Conservation (phyloP, 2,888 invertebrate species). For the Eupeodes luniger region DNA sequence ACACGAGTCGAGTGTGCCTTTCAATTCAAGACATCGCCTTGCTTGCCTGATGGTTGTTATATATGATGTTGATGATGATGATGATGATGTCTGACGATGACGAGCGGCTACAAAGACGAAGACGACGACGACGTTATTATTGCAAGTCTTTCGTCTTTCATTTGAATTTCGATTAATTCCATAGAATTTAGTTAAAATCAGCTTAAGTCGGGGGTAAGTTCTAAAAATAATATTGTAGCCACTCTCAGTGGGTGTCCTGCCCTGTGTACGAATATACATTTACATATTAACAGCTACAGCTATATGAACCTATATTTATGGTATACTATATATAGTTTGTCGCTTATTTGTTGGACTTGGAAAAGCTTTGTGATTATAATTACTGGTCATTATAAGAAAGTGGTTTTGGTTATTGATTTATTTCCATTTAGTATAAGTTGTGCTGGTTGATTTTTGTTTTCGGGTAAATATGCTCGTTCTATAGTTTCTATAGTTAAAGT, state of each 20-base stretch:
- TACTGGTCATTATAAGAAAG: conserved; percentile 44
- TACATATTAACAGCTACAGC: no score
- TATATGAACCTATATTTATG: no score
- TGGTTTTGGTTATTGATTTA: conserved; percentile 62
- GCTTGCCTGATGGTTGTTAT: no score
- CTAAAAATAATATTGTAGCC: conserved; percentile 43
- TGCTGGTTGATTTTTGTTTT: conserved; percentile 5
- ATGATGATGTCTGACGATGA: conserved; percentile 32
- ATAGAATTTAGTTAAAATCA: conserved; percentile 45
- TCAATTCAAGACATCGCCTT: not conserved
- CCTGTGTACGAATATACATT: not conserved
- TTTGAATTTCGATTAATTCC: conserved; percentile 67
- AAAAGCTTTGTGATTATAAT: conserved; percentile 39
- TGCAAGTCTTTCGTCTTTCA: conserved; percentile 4
- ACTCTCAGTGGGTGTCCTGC: not conserved
- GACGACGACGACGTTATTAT: not conserved
- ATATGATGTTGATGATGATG: not conserved
- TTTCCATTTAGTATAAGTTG: not conserved
- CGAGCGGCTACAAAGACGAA: not conserved
- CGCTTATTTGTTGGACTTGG: not conserved
- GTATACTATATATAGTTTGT: not conserved
- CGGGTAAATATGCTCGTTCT: no score
- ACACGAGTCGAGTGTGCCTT: conserved; percentile 13
- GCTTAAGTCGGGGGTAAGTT: conserved; percentile 18
- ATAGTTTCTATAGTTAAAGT: not conserved